Evolutionary conservation across 1,140 invertebrate genomes (phyloP).

Genomic region (Latrodectus geometricus): DNA sequence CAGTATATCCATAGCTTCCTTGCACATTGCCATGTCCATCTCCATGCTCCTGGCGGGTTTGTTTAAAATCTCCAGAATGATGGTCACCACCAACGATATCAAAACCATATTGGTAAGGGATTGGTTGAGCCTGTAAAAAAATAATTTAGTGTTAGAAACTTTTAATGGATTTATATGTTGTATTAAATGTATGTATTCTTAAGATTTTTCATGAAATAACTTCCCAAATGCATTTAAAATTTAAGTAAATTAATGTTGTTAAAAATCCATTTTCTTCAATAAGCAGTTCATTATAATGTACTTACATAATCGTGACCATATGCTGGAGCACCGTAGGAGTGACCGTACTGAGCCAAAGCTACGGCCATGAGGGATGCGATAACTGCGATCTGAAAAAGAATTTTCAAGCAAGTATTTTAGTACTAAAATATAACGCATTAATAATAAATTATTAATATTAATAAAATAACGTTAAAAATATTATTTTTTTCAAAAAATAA

Average conservation of each 20-base stretch:
- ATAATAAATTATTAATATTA: no score
- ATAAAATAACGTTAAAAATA: no score
- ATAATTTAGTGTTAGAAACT: not conserved
- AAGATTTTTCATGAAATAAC: not conserved
- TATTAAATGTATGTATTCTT: not conserved
- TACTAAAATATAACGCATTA: no score
- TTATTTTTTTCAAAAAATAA: no score
- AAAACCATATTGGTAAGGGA: conserved; percentile 59
- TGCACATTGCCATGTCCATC: conserved; percentile 59
- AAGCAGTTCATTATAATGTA: not conserved
- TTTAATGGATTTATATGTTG: not conserved
- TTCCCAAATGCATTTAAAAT: not conserved
- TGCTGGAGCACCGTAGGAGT: not conserved
- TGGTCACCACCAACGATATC: conserved; percentile 43
- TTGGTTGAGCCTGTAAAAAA: conserved; percentile 33
- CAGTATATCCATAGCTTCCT: conserved; percentile 57
- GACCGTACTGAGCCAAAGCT: conserved; percentile 45
- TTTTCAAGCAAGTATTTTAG: no score
- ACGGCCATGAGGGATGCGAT: conserved; percentile 45
- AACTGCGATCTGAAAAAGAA: conserved; percentile 14
- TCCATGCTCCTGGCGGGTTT: conserved; percentile 52
- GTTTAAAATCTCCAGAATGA: conserved; percentile 39
- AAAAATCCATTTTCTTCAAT: not conserved
- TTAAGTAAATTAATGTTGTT: not conserved
- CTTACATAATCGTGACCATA: conserved; percentile 39